Base-by-base conservation (phyloP, 2,113 vertebrate genomes). In the Pangasianodon gigas region DNA sequence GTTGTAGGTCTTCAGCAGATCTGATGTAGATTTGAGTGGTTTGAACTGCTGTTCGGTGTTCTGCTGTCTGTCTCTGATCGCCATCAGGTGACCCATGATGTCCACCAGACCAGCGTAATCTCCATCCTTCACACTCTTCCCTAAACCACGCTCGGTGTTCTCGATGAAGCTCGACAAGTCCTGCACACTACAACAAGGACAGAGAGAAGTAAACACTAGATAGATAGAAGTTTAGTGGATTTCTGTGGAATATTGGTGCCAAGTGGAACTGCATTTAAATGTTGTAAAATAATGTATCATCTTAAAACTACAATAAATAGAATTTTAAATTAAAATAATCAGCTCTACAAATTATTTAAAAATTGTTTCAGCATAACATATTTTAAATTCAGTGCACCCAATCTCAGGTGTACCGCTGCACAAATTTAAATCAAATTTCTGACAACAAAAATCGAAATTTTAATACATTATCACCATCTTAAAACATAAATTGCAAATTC, bases 1-100 rank as follows among this genome's bases (percentile, higher is more conserved):
- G 11, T 91, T 94, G 3, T 94, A 96, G 62, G 91, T 95, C 93
- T 95, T 95, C 3, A 97, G 95, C 19, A 97, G 92, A 82, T 96
- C 94, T 37, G 91, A 92, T 0, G 93, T 96, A 32, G 95, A 94
- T 93, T 95, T 96, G 71, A 96, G 95, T 56, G 94, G 94, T 93
- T 94, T 94, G 71, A 96, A 97, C 93, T 95, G 90, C 46, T 95
- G 90, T 5, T 95, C 95, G 2, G 87, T 87, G 44, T 94, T 96
- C 88, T 95, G 92, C 92, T 96, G 93, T 54, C 95, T 84, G 91
- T 96, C 94, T 75, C 95, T 81, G 80, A 96, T 92, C 56, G 94
- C 94, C 94, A 95, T 94, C 67, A 95, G 91, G 87, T 96, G 94
- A 56, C 94, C 93, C 94, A 95, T 95, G 71, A 94, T 95, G 92